Base-by-base conservation (phyloP, 2,113 vertebrate species). In the Melanerpes aurifrons region DNA sequence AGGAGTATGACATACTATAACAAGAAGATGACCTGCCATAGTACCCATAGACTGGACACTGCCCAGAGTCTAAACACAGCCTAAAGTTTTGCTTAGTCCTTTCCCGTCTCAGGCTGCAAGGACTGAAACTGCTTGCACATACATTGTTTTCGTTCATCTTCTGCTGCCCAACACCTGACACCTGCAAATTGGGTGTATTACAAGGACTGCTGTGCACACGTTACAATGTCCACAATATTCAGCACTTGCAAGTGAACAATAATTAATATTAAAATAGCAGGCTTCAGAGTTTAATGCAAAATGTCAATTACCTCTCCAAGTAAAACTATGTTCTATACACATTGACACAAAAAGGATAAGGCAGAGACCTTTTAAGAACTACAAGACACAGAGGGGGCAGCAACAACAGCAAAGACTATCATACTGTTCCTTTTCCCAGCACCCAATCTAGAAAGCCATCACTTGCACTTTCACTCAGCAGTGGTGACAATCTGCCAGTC, bases 231-330 rank as follows among this genome's bases (percentile, higher is more conserved):
- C 37, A 53, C 2, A 2, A 61, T 54, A 86, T 70, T 80, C 80
- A 83, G 43, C 54, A 48, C 57, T 83, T 90, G 32, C 56, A 93
- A 83, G 90, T 63, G 64, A 87, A 59, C 47, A 71, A 67, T 67
- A 77, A 89, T 64, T 92, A 85, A 85, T 63, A 89, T 73, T 91
- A 87, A 82, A 67, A 82, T 76, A 94, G 31, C 54, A 88, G 25
- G 37, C 32, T 37, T 64, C 75, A n/a, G 71, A 63, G 25, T 61
- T 50, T 74, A 83, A 71, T 74, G 31, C 15, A 88, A 91, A 83
- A 74, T 25, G n/a, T 71, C 66, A 74, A 0, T 82, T 93, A 21
- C 67, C 10, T 73, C 47, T 59, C 64, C 21, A 2, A 68, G 29
- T n/a, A 31, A 62, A 91, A 74, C 43, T 54, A 14, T 32, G 31